Evolutionary conservation across 2,888 invertebrate species (phyloP).

Genomic region (Flexamia atlantica): DNA sequence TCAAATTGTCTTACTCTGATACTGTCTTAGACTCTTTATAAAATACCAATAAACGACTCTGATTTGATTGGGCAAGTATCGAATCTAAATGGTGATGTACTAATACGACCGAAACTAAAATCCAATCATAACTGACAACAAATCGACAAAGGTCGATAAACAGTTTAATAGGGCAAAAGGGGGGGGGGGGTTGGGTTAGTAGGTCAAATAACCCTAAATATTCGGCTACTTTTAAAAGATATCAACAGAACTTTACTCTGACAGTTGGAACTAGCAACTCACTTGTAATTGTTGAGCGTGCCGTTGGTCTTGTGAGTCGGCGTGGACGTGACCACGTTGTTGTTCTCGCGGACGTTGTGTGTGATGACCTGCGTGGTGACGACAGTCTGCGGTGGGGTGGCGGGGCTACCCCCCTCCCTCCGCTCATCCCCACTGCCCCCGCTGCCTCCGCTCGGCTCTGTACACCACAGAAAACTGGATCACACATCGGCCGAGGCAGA

Average conservation of each 20-base stretch:
- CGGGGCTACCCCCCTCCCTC: background rate
- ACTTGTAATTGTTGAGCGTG: slow-evolving; percentile 57
- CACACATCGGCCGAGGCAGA: background rate
- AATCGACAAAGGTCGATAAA: too few species aligned
- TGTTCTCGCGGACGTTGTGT: slow-evolving; percentile 57
- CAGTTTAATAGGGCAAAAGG: too few species aligned
- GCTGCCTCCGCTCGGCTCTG: slow-evolving; percentile 43
- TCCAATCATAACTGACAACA: too few species aligned
- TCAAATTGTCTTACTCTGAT: too few species aligned
- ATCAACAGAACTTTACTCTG: background rate
- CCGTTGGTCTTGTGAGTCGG: slow-evolving; percentile 56
- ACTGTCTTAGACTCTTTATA: too few species aligned
- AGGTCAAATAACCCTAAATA: too few species aligned
- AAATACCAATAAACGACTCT: too few species aligned
- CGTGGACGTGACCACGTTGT: slow-evolving; percentile 60
- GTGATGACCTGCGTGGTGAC: slow-evolving; percentile 5
- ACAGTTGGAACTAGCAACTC: background rate
- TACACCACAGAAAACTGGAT: background rate
- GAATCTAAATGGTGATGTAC: too few species aligned
- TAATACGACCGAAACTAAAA: too few species aligned
- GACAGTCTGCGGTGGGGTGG: background rate
- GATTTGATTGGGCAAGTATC: too few species aligned
- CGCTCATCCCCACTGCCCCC: slow-evolving; percentile 37
- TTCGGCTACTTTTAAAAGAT: too few species aligned
- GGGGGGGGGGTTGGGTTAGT: too few species aligned